Evolutionary conservation across 2,113 vertebrate species (phyloP).

Genomic region (Sitta europaea): DNA sequence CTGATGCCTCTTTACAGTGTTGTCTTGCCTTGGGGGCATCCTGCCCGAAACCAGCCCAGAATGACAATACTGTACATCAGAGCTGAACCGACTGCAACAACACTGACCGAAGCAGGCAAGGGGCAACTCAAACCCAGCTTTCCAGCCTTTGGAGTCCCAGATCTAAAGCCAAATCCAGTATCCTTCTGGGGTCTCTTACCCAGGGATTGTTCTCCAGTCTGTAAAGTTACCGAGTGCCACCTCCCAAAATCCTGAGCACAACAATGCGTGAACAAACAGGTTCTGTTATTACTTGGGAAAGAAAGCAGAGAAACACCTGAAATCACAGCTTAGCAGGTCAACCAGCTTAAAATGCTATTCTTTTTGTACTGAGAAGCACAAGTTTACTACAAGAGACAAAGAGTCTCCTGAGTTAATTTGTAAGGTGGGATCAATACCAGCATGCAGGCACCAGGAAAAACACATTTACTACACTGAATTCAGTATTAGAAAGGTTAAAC

Average conservation of each 20-base stretch:
- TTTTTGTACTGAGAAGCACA: background rate
- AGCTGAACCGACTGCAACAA: background rate
- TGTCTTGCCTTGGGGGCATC: background rate
- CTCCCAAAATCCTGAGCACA: background rate
- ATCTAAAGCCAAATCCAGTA: background rate
- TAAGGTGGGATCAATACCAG: background rate
- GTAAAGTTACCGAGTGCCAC: background rate
- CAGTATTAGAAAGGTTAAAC: background rate
- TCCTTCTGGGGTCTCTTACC: background rate
- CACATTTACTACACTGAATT: background rate
- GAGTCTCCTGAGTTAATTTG: background rate
- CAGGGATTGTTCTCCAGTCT: background rate
- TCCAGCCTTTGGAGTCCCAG: accelerated
- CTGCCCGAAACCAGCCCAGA: background rate
- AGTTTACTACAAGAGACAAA: background rate
- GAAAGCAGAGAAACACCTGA: background rate
- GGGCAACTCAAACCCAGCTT: background rate
- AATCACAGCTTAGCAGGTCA: background rate
- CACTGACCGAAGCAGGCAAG: background rate
- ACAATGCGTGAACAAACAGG: accelerated
- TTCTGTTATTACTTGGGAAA: background rate
- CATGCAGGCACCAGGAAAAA: background rate
- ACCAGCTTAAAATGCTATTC: background rate
- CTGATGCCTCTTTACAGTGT: background rate
- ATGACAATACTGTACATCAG: background rate